These are phyloP conservation scores for Drosophila eugracilis DNA, from an alignment of 1,140 invertebrate genomes.

Conservation along the genomic window DNA sequence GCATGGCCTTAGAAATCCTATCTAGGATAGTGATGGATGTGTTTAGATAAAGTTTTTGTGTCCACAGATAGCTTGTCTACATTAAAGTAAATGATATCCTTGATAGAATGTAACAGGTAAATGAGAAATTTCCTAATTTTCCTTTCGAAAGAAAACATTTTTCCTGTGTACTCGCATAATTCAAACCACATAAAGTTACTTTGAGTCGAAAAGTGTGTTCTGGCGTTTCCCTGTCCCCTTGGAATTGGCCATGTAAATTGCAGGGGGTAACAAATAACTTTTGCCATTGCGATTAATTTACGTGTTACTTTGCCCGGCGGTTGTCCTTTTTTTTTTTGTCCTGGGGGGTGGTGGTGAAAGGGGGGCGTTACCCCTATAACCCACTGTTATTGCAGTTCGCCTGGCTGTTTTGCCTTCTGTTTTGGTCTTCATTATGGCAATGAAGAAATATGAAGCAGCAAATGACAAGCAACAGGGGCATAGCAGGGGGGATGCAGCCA, in stretches of 20 bases:
- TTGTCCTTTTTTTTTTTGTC: slow-evolving; percentile 7
- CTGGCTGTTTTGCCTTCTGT: slow-evolving; percentile 11
- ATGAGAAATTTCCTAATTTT: neutral
- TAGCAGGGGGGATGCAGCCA: slow-evolving; percentile 4
- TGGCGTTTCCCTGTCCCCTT: slow-evolving; percentile 1
- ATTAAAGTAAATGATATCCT: no score
- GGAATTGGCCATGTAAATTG: slow-evolving; percentile 2
- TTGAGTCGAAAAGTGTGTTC: neutral
- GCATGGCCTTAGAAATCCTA: neutral
- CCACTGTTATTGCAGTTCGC: neutral
- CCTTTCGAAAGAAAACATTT: neutral
- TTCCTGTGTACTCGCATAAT: neutral
- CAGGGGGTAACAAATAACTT: slow-evolving; percentile 32
- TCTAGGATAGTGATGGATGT: neutral
- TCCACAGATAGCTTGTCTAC: no score
- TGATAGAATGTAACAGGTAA: no score
- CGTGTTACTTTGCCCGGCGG: slow-evolving; percentile 16
- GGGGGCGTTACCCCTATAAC: no score
- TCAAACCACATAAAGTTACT: slow-evolving; percentile 2
- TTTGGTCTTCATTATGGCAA: slow-evolving; percentile 45
- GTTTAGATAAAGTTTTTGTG: neutral
- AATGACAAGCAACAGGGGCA: slow-evolving; percentile 43
- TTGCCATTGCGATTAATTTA: slow-evolving; percentile 42
- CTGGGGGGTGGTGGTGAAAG: no score
- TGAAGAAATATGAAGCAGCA: slow-evolving; percentile 70